These are phyloP conservation scores for Diarsia rubi DNA, from an alignment of 2,888 invertebrate genomes.

Conservation along the genomic window DNA sequence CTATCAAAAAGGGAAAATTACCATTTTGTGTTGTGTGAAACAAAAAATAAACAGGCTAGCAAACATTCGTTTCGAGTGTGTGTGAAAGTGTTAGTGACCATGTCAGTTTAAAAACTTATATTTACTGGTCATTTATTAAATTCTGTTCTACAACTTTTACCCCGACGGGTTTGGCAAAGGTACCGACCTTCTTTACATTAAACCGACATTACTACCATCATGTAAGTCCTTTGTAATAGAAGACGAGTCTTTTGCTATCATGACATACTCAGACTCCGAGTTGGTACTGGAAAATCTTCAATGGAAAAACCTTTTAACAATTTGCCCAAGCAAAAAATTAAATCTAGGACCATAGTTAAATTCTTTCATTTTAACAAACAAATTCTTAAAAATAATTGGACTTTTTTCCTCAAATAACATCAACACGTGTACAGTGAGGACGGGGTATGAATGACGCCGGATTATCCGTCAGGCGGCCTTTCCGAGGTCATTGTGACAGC, in stretches of 20 bases:
- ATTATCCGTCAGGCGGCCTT: constrained; percentile 10
- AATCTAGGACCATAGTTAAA: background rate
- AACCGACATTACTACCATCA: background rate
- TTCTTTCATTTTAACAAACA: background rate
- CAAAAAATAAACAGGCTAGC: no score
- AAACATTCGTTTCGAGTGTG: no score
- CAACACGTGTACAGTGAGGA: background rate
- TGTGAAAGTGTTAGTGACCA: no score
- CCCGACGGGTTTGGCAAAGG: background rate
- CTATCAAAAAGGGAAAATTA: no score
- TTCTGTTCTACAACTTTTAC: background rate
- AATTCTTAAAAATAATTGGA: background rate
- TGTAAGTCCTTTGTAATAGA: background rate
- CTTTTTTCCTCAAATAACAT: background rate
- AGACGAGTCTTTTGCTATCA: background rate
- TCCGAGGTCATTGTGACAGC: constrained; percentile 4
- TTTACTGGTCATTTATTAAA: no score
- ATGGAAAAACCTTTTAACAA: background rate
- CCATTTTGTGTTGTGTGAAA: no score
- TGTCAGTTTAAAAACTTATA: no score
- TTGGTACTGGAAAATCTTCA: background rate
- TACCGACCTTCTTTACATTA: background rate
- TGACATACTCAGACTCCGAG: background rate
- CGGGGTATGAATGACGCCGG: background rate
- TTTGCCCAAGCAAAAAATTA: background rate